These are phyloP conservation scores for Phalanger gymnotis DNA, from an alignment of 2,797 vertebrate species.

Conservation along the genomic window DNA sequence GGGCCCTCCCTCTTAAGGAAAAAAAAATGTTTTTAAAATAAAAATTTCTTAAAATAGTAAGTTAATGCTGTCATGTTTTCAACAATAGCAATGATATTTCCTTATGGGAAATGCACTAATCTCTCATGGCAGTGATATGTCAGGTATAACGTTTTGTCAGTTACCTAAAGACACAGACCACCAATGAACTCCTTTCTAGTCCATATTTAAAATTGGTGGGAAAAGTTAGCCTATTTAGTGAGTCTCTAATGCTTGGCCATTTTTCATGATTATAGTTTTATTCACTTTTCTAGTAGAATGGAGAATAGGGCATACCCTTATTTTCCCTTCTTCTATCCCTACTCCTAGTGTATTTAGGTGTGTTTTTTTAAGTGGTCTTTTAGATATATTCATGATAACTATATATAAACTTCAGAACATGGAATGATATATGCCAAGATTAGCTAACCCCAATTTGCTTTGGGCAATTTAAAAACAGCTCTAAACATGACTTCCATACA, in stretches of 20 bases:
- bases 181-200: conserved; percentile 60
- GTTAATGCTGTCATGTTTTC: conserved; percentile 34
- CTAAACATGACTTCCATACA: conserved; percentile 30
- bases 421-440: conserved; percentile 3
- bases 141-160: conserved; percentile 45
- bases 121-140: conserved; percentile 53
- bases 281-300: conserved; percentile 57
- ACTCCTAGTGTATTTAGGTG: conserved; percentile 27
- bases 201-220: conserved; percentile 67
- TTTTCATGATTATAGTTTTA: conserved; percentile 69
- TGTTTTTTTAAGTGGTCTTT: conserved; percentile 38
- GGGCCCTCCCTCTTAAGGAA: conserved; percentile 9
- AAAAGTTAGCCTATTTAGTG: conserved; percentile 65
- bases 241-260: conserved; percentile 68
- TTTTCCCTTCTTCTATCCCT: conserved; percentile 4
- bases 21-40: conserved; percentile 10
- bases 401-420: background rate
- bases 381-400: conserved; percentile 40
- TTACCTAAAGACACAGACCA: conserved; percentile 54
- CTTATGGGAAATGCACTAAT: conserved; percentile 15
- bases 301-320: conserved; percentile 48
- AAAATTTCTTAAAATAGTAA: conserved; percentile 57
- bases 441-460: conserved; percentile 59
- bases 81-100: background rate
- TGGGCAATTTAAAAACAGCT: conserved; percentile 23